Evolutionary conservation across 2,797 vertebrate species (phyloP), one percentile per base, ranked within the genome.

Genomic region (Ptychobarbus kaznakovi): DNA sequence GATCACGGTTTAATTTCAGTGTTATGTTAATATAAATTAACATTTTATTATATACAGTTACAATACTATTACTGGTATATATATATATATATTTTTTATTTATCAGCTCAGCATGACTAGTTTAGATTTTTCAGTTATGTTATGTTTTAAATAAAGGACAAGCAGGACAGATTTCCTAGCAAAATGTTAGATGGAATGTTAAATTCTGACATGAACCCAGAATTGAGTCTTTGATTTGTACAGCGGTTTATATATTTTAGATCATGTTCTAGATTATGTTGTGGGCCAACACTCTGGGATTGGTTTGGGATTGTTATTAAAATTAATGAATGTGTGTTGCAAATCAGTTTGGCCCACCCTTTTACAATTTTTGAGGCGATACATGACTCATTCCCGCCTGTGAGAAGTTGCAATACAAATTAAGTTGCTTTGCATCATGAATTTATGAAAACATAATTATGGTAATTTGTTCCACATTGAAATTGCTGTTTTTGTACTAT

Each of bases 241-340:
- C 40, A 56, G 32, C 32, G 18, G 49, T 81, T 81, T n/a, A 18
- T 56, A 38, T 0, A 74, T 28, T 63, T 49, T 3, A 65, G 40
- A 49, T 12, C 28, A 51, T 51, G 9, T n/a, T 51, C 42, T 83
- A 58, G 42, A 63, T 65, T n/a, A 73, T 22, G 10, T n/a, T 73
- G 51, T 82, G 35, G 80, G 1, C 25, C 38, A 44, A 22, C 32
- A 11, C 3, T 73, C 51, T 49, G 42, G 28, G 44, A 63, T 25
- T 78, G 38, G 22, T 63, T 80, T 35, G 74, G 18, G 38, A 44
- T 61, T 63, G 38, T 22, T 73, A 20, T 73, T 49, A 10, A 74
- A 75, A n/a, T 65, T 3, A 83, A 25, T 75, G 20, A 75, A 38
- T 49, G 20, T 63, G 20, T 25, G 20, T 83, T 66, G 12, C 53